Evolutionary conservation across 2,113 vertebrate genomes (phyloP).

Genomic region (Cyphomyrus plagiostoma): DNA sequence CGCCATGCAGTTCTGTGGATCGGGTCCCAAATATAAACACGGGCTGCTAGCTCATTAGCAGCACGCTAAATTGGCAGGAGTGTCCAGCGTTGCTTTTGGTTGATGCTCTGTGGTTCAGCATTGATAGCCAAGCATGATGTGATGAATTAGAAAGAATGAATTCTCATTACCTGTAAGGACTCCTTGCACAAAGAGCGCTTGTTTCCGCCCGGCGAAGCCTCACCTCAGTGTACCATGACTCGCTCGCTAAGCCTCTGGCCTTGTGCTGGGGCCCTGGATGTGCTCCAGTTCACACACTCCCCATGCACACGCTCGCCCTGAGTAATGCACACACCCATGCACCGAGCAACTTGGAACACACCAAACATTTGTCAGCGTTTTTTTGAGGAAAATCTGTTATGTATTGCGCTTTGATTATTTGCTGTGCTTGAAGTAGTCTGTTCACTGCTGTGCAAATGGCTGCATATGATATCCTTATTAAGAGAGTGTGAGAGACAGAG

Average conservation of each 20-base stretch:
- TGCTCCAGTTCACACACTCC: not conserved
- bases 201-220: conserved; percentile 31
- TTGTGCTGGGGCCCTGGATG: not conserved
- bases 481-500: not conserved
- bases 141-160: conserved; percentile 40
- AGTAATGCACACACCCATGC: not conserved
- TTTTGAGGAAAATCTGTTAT: not conserved
- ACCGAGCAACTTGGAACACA: not conserved
- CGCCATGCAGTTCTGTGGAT: not conserved
- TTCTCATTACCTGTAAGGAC: conserved; percentile 41
- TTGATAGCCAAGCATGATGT: conserved; percentile 37
- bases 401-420: not conserved
- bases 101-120: conserved; percentile 19
- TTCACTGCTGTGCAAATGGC: not conserved
- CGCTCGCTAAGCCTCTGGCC: conserved; percentile 28
- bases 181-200: conserved; percentile 33
- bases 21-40: not conserved
- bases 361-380: not conserved
- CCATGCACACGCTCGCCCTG: not conserved
- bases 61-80: not conserved
- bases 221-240: not conserved
- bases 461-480: not conserved
- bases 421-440: not conserved
- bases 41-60: not conserved
- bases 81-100: not conserved